phyloP scores from a whole-genome alignment of 1,140 invertebrate genomes.

The Pseudomyrmex sp. region DNA sequence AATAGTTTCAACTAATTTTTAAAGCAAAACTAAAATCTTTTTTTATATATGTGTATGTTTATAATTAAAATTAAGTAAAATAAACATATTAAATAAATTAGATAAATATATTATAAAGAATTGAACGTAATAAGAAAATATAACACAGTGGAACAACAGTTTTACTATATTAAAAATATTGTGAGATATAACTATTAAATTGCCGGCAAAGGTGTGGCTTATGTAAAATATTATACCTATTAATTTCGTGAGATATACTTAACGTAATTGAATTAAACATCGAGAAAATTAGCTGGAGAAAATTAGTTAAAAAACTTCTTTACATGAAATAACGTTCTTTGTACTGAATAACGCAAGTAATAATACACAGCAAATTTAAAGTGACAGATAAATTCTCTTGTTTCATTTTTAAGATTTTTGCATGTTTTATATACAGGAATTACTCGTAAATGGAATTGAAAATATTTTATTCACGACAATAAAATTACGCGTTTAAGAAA shows the following conservation, averaged over 20 bases:
- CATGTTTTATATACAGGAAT: background rate
- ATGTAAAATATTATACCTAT: constrained; percentile 17
- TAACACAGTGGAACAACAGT: background rate
- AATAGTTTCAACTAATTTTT: no score
- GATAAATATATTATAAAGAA: background rate
- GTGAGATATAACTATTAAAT: background rate
- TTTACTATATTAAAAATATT: background rate
- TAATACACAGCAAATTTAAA: background rate
- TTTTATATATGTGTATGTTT: background rate
- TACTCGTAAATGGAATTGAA: background rate
- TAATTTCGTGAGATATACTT: background rate
- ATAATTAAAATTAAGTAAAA: no score
- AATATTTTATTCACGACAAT: background rate
- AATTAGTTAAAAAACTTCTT: background rate
- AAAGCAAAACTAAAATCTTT: background rate
- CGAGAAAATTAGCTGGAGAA: background rate
- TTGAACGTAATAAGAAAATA: background rate
- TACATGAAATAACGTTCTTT: background rate
- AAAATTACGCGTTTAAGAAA: no score
- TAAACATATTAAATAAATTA: background rate
- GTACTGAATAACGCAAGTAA: no score
- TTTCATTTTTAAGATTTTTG: background rate
- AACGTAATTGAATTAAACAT: constrained; percentile 3
- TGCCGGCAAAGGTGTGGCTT: background rate
- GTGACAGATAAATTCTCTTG: background rate